Evolutionary conservation across 2,888 invertebrate genomes (phyloP), one percentile per base, ranked within the genome.

Genomic region (Drosophila mayaguana): DNA sequence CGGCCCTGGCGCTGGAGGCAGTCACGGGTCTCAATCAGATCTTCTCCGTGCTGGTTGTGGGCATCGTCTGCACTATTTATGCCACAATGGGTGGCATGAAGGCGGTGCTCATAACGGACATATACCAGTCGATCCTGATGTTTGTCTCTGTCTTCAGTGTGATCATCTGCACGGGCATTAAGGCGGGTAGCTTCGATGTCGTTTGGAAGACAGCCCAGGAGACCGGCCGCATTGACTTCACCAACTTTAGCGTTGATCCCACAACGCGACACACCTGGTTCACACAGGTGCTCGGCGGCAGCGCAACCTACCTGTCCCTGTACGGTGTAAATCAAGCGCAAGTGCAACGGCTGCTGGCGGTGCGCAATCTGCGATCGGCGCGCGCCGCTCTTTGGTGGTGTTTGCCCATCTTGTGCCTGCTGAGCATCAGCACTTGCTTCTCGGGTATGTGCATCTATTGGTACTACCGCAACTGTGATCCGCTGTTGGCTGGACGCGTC

Each of bases 321-420:
- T 98, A 97, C 91, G 98, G 96, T 3, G 97, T 97, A 0, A 97
- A 97, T 91, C 98, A 98, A 92, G 96, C 97, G 0, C 97, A 96
- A 92, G 95, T 96, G 0, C 96, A 96, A 91, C 94, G 96, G 46
- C 93, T 96, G 59, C 91, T 96, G 63, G 96, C 96, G 7, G 95
- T 96, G 16, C 95, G 95, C 90, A 95, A 95, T 69, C 92, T 97
- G 55, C 95, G 94, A 69, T 94, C 95, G 0, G 95, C 97, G 0
- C 96, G 96, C 84, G 93, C 92, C 66, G 95, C 97, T 5, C 92
- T 97, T 6, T 97, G 97, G 96, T 93, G 96, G 93, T 96, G 96
- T 85, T 95, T 96, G 95, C 97, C 97, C 0, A 96, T 97, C 68
- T 93, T 97, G 11, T 94, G 95, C 0, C 80, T 95, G 0, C 94